Evolutionary conservation across 53 echinoderm and acorn worm genomes (phyloP).

Genomic region (Patiria pectinifera): DNA sequence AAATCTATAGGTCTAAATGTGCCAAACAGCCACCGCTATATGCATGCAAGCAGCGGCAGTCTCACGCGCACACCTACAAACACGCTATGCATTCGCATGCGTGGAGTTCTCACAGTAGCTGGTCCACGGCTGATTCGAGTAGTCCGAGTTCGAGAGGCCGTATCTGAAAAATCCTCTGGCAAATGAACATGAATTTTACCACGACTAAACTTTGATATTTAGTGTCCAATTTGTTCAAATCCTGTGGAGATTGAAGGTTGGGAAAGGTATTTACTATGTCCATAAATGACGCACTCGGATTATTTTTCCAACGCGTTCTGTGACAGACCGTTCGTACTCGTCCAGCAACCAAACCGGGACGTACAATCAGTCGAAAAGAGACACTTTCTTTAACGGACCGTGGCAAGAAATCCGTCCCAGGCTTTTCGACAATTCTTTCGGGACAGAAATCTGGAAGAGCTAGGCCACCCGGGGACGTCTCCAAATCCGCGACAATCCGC

Average conservation of each 20-base stretch:
- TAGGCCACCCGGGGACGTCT: conserved; percentile 31
- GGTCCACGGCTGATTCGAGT: background rate
- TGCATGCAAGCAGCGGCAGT: background rate
- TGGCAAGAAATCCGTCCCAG: conserved; percentile 19
- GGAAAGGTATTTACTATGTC: conserved; percentile 10
- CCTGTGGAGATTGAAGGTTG: background rate
- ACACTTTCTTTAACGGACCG: conserved; percentile 42
- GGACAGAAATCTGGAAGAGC: conserved; percentile 62
- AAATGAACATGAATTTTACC: background rate
- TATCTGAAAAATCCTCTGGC: background rate
- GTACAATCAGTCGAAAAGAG: conserved; percentile 18
- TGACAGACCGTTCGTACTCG: conserved; percentile 5
- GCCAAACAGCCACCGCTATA: conserved; percentile 55
- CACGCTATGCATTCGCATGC: conserved; percentile 10
- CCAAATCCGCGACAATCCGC: conserved; percentile 53
- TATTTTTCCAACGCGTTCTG: conserved; percentile 10
- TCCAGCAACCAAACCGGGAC: conserved; percentile 8
- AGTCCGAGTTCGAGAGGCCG: conserved; percentile 14
- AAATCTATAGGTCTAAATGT: conserved; percentile 61
- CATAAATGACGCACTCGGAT: conserved; percentile 58
- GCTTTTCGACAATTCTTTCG: conserved; percentile 8
- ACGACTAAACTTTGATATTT: conserved; percentile 36
- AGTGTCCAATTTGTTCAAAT: conserved; percentile 9
- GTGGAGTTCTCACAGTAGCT: background rate
- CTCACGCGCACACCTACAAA: conserved; percentile 6